Evolutionary conservation across 2,888 invertebrate species (phyloP).

Genomic region (Ryuthela nishihirai): DNA sequence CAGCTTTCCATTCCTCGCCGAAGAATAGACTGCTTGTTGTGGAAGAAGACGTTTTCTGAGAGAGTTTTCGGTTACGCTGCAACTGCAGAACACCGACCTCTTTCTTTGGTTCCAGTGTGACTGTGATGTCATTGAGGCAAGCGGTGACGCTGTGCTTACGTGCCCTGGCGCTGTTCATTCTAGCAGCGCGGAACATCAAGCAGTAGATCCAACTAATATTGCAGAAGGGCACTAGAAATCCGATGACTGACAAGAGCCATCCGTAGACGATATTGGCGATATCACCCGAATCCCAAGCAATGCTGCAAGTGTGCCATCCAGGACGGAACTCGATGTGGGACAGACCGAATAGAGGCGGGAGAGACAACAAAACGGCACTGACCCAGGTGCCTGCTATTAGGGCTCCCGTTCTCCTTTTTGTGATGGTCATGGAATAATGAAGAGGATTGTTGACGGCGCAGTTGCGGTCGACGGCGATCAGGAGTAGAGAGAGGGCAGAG

Average conservation of each 20-base stretch:
- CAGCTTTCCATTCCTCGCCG: slow-evolving; percentile 82
- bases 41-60: slow-evolving; percentile 51
- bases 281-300: not conserved
- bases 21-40: slow-evolving; percentile 65
- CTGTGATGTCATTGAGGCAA: slow-evolving; percentile 40
- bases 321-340: not conserved
- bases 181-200: slow-evolving; percentile 70
- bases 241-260: slow-evolving; percentile 50
- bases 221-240: slow-evolving; percentile 54
- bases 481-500: slow-evolving; percentile 61
- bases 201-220: slow-evolving; percentile 68
- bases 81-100: slow-evolving; percentile 9
- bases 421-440: slow-evolving; percentile 59
- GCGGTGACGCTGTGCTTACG: slow-evolving; percentile 55
- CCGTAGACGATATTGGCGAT: slow-evolving; percentile 45
- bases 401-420: slow-evolving; percentile 51
- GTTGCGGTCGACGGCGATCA: slow-evolving; percentile 64
- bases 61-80: slow-evolving; percentile 61
- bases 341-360: slow-evolving; percentile 26
- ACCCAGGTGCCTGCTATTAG: slow-evolving; percentile 53
- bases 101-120: slow-evolving; percentile 12
- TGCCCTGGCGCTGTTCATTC: slow-evolving; percentile 64
- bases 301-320: not conserved
- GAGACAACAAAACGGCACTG: slow-evolving; percentile 50
- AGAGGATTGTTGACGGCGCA: slow-evolving; percentile 64